Evolutionary conservation across 2,113 vertebrate genomes (phyloP).

Genomic region (Lycocorax pyrrhopterus): DNA sequence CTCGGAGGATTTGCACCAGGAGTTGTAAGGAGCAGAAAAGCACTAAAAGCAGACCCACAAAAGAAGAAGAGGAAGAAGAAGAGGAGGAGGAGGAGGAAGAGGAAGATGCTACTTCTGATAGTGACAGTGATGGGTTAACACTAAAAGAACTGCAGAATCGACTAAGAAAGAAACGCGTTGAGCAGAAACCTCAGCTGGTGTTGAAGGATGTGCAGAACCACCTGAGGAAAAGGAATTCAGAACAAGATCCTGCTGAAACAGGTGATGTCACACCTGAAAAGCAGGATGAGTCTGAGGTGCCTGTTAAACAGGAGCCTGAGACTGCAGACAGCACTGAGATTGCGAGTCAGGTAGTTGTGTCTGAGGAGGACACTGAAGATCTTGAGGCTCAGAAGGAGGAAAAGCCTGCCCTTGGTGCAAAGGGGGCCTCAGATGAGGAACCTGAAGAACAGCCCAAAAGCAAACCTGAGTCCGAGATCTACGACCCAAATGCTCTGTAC

Average conservation of each 20-base stretch:
- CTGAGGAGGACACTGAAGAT: constrained; percentile 55
- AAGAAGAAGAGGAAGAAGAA: constrained; percentile 7
- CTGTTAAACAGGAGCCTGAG: constrained; percentile 47
- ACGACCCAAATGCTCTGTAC: constrained; percentile 79
- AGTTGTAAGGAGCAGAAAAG: neutral
- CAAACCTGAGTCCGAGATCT: constrained; percentile 76
- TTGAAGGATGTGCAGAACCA: constrained; percentile 75
- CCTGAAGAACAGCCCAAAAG: neutral
- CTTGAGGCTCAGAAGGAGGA: constrained; percentile 46
- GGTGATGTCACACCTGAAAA: neutral
- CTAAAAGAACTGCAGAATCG: constrained; percentile 84
- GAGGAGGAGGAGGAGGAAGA: constrained; percentile 6
- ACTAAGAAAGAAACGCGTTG: constrained; percentile 63
- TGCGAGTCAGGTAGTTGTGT: constrained; percentile 53
- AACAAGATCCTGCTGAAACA: neutral
- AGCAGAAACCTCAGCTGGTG: constrained; percentile 71
- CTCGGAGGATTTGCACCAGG: constrained; percentile 6
- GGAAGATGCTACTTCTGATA: constrained; percentile 70
- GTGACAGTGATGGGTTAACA: constrained; percentile 85
- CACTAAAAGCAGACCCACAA: neutral
- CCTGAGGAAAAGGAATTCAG: constrained; percentile 50
- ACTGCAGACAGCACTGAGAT: constrained; percentile 54
- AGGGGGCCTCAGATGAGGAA: constrained; percentile 29
- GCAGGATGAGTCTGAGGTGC: neutral
- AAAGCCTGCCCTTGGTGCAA: constrained; percentile 10